Evolutionary conservation across 2,888 invertebrate genomes (phyloP).

Genomic region (Mesochorus sp.): DNA sequence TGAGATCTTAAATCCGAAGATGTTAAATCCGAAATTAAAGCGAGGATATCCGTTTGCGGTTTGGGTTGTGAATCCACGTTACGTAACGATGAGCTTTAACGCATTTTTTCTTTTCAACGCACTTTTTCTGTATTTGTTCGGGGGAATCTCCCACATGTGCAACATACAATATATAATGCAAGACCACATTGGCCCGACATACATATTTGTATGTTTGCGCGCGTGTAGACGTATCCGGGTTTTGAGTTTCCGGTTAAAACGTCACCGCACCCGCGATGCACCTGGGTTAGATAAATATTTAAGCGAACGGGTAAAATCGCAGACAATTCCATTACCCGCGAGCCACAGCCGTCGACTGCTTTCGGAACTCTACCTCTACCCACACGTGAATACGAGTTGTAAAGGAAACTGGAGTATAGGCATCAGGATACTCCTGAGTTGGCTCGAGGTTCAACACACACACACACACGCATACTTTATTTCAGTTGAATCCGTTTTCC

Average conservation of each 20-base stretch:
- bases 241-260: conserved; percentile 43
- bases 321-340: conserved; percentile 59
- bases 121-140: no score
- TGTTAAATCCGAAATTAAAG: no score
- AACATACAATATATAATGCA: background rate
- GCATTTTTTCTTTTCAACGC: no score
- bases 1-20: no score
- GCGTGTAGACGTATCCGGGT: background rate
- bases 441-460: background rate
- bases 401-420: conserved; percentile 28
- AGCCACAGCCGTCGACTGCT: conserved; percentile 28
- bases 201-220: background rate
- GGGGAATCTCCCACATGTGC: background rate
- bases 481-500: conserved; percentile 29
- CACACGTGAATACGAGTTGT: conserved; percentile 2
- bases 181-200: conserved; percentile 1
- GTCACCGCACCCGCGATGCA: conserved; percentile 47
- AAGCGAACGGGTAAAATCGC: conserved; percentile 49
- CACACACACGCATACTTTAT: background rate
- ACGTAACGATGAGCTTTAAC: no score
- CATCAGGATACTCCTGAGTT: background rate
- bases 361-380: conserved; percentile 7
- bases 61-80: no score
- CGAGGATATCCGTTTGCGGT: no score
- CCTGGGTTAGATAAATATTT: conserved; percentile 57